Conservation (phyloP, 2,888 invertebrate genomes). For the Hypolimnas misippus region DNA sequence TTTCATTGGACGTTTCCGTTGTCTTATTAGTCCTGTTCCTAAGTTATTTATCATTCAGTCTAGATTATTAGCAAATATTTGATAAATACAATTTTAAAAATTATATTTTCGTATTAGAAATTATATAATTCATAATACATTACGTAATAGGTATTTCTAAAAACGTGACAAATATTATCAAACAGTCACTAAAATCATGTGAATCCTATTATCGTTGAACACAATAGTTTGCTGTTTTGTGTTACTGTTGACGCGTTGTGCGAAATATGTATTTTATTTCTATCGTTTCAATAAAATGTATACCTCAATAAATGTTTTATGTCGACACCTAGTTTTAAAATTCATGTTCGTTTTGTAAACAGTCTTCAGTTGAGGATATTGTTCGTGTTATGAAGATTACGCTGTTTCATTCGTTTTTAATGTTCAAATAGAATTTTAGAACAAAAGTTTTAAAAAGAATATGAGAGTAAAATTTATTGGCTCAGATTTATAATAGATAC, state of each 20-base stretch:
- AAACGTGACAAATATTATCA: not conserved
- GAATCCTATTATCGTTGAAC: not conserved
- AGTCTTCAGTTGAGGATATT: not conserved
- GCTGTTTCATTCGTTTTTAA: not conserved
- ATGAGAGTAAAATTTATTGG: no score
- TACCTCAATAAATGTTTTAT: slow-evolving; percentile 21
- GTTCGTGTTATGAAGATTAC: not conserved
- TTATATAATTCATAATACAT: no score
- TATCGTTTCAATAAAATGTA: slow-evolving; percentile 6
- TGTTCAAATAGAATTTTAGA: not conserved
- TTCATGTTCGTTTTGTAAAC: not conserved
- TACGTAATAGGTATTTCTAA: no score
- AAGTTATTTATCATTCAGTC: no score
- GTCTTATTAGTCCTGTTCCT: no score
- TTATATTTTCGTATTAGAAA: no score
- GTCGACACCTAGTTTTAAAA: slow-evolving; percentile 15
- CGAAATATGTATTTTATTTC: not conserved
- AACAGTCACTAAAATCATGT: not conserved
- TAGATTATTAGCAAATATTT: no score
- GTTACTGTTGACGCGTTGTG: not conserved
- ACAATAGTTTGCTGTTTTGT: not conserved
- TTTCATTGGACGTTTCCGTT: no score
- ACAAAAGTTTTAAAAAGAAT: not conserved
- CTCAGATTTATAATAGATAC: no score
- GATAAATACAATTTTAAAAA: no score